Evolutionary conservation across 2,113 vertebrate genomes (phyloP), one percentile per base, ranked within the genome.

Genomic region (Saimiri boliviensis): DNA sequence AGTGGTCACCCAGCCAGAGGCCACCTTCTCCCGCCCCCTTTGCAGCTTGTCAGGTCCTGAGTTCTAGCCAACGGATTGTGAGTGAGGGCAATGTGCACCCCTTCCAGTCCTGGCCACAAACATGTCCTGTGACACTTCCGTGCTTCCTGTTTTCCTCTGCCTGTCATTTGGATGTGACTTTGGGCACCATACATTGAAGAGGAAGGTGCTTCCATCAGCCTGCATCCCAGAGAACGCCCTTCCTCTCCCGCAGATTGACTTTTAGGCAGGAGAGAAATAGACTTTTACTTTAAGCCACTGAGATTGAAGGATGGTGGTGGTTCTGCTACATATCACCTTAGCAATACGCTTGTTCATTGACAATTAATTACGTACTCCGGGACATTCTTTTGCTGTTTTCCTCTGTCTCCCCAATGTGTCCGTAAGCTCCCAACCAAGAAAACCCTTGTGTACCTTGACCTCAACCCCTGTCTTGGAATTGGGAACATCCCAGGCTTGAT

Each of bases 301-400:
- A 60, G n/a, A 32, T 8, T 0, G 3, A 86, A 32, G 13, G 45
- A 13, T 30, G 1, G 1, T 45, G 25, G 47, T 3, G 23, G 21
- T 14, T 74, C 86, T 47, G 12, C 7, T 19, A 1, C 1, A 0
- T 0, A 3, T 40, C 1, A 8, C 35, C 17, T 19, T 49, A 66
- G 56, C 49, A 2, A 66, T 2, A 17, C 19, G 3, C 14, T 13
- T 5, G 13, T 25, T 21, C 1, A 14, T 3, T 40, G 27, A 4
- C 66, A 74, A 27, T 49, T 74, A n/a, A 16, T 58, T 21, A 37
- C 6, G 35, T 37, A n/a, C 16, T 45, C 52, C 30, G 16, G 42
- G 37, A 2, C 19, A 32, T 58, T 60, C 35, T 40, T 63, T 35
- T 32, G 23, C 27, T 37, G 23, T 40, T 37, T 30, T 17, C 6